Conservation (phyloP, 1,140 invertebrate species). For the Drosophila murphyi region DNA sequence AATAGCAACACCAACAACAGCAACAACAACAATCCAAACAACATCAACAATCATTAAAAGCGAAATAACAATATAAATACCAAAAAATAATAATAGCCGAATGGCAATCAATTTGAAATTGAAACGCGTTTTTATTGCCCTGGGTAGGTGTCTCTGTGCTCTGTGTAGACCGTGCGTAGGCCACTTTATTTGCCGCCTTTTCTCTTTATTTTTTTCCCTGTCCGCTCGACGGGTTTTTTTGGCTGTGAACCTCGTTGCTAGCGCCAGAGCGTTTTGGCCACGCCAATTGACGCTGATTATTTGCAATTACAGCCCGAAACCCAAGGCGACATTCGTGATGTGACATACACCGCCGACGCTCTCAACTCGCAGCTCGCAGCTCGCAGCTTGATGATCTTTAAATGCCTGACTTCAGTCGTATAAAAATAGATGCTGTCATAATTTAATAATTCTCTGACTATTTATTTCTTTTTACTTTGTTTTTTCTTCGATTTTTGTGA, state of each 20-base stretch:
- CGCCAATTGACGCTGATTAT: conserved; percentile 73
- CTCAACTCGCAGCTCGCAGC: conserved; percentile 29
- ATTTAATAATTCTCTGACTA: conserved; percentile 47
- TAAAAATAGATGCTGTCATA: conserved; percentile 65
- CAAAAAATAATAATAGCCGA: conserved; percentile 67
- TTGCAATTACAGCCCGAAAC: conserved; percentile 65
- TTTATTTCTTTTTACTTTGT: conserved; percentile 24
- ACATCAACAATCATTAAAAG: conserved; percentile 43
- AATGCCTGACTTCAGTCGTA: conserved; percentile 30
- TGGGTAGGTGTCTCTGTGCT: conserved; percentile 52
- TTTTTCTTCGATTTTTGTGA: conserved; percentile 1
- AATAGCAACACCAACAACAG: conserved; percentile 43
- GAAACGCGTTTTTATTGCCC: conserved; percentile 73
- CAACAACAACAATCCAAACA: conserved; percentile 37
- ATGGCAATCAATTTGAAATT: conserved; percentile 82
- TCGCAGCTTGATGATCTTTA: conserved; percentile 29
- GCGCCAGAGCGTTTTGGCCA: conserved; percentile 49
- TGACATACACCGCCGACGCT: conserved; percentile 33
- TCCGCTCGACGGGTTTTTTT: conserved; percentile 16
- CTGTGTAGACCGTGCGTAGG: conserved; percentile 61
- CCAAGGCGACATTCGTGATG: conserved; percentile 64
- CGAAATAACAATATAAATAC: conserved; percentile 41
- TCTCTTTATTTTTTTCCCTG: conserved; percentile 11
- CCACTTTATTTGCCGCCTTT: conserved; percentile 37
- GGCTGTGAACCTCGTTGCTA: conserved; percentile 30